Conservation (phyloP, 2,888 invertebrate genomes). For the Acanthopleura granulata region DNA sequence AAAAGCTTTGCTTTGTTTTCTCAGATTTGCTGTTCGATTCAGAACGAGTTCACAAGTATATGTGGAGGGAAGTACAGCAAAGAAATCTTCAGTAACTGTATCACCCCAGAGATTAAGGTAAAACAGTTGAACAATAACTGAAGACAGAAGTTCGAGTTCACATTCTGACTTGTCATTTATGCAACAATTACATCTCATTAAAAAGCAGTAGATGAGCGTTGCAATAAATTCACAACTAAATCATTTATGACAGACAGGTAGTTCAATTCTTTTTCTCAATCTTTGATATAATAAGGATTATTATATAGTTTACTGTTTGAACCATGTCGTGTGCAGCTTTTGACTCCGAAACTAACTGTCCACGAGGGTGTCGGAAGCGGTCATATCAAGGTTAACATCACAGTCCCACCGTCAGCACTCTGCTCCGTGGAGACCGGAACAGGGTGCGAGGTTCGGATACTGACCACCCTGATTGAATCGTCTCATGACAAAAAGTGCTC, state of each 20-base stretch:
- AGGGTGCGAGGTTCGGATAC: conserved; percentile 47
- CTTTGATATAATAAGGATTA: too few relatives aligned
- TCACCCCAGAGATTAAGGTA: conserved; percentile 38
- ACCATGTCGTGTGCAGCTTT: background rate
- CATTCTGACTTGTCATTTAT: too few relatives aligned
- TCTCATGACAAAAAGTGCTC: conserved; percentile 38
- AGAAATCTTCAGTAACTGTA: background rate
- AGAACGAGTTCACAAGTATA: background rate
- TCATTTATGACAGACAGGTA: too few relatives aligned
- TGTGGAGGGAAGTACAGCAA: conserved; percentile 13
- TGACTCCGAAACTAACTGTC: background rate
- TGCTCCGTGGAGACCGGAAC: conserved; percentile 46
- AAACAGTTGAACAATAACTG: background rate
- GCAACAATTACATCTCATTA: too few relatives aligned
- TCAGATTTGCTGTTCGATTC: conserved; percentile 9
- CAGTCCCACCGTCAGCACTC: conserved; percentile 41
- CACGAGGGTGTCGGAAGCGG: conserved; percentile 40
- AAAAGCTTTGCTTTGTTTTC: background rate
- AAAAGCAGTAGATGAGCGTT: too few relatives aligned
- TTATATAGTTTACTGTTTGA: too few relatives aligned
- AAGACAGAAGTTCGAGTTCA: too few relatives aligned
- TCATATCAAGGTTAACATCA: conserved; percentile 39
- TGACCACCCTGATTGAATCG: conserved; percentile 35
- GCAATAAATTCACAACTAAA: too few relatives aligned
- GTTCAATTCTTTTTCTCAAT: too few relatives aligned